Base-by-base conservation (phyloP, 37 sponge, comb jelly and placozoan genomes). In the Ephydatia muelleri region DNA sequence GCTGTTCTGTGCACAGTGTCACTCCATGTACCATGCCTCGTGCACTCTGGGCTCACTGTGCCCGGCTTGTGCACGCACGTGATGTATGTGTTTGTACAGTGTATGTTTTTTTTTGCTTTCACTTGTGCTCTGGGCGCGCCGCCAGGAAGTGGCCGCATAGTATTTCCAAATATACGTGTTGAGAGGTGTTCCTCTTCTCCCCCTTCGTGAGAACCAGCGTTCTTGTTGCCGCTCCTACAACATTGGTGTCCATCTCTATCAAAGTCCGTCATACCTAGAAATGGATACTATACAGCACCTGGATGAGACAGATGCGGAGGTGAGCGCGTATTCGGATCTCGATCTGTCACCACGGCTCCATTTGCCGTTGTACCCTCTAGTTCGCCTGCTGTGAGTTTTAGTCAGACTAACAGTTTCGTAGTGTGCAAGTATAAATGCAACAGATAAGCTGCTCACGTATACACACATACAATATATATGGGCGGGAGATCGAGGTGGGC, bases 1-100 rank as follows among this genome's bases (percentile, higher is more conserved):
- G 72, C 65, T 85, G 36, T 79, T 85, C 33, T 85, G 86, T 71
- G 70, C 72, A 2, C 21, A 27, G 27, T 85, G 86, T 39, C 79
- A 72, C 34, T 70, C 72, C 49, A 57, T 85, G 36, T 85, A 79
- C 33, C 80, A 85, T 48, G 22, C 79, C 0, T 64, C 34, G 73
- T 83, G 83, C 74, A 43, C 66, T 26, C 11, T 22, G 31, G 23
- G 47, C 47, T 49, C 69, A 27, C 27, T 40, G 23, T 84, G 47
- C 48, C 47, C 77, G 0, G 57, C 57, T 57, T 57, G 57, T 57
- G 57, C 57, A 14, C 57, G 57, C 57, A 57, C 57, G 57, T 57
- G 57, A 57, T 57, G 57, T 57, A 57, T 57, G 57, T 57, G 57
- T 57, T 57, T 57, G 57, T 57, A 57, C 57, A 57, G 57, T 57